Evolutionary conservation across 2,113 vertebrate genomes (phyloP).

Genomic region (Eubucco bourcierii): DNA sequence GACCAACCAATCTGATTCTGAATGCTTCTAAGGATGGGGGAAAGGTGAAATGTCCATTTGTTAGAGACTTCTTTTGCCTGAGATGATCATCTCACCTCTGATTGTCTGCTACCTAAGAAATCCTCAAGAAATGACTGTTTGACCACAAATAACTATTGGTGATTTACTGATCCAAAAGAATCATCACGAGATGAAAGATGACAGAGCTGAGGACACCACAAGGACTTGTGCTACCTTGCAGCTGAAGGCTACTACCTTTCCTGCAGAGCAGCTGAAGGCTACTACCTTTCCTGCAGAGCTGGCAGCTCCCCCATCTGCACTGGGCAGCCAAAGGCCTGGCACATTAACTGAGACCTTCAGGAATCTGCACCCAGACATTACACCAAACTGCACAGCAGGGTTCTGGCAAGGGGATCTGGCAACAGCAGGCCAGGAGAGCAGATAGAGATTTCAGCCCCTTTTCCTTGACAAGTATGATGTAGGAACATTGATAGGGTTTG

Average conservation of each 20-base stretch:
- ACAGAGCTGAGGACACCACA: background rate
- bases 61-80: background rate
- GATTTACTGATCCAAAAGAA: background rate
- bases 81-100: background rate
- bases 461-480: background rate
- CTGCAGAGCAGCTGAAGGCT: too few relatives aligned
- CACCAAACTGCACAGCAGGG: background rate
- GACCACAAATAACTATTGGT: background rate
- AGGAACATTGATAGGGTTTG: background rate
- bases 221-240: background rate
- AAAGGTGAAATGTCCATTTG: background rate
- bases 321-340: background rate
- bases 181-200: background rate
- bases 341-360: accelerated
- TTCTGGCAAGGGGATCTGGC: background rate
- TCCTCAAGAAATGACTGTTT: background rate
- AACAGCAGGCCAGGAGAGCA: background rate
- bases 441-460: background rate
- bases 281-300: background rate
- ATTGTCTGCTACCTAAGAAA: background rate
- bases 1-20: too few relatives aligned
- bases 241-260: background rate
- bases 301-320: background rate
- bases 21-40: too few relatives aligned
- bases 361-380: background rate